phyloP scores from a whole-genome alignment of 92 coral and sea anemone species.

The Porites evermanni region DNA sequence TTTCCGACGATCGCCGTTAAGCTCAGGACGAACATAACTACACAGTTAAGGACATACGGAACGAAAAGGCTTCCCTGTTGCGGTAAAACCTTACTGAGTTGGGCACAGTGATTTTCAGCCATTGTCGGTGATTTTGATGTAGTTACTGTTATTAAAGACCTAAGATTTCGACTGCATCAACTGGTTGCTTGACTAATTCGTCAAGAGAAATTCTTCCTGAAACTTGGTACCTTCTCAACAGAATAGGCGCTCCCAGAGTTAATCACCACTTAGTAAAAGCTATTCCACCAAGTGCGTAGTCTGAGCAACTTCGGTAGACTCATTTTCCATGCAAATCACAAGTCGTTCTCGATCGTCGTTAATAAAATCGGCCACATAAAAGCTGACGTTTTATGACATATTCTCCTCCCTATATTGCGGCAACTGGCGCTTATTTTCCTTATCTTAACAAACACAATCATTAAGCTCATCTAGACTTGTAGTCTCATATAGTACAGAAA shows the following conservation, averaged over 20 bases:
- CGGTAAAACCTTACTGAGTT: constrained; percentile 29
- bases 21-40: constrained; percentile 30
- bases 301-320: background rate
- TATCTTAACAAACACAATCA: background rate
- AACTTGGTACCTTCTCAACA: constrained; percentile 2
- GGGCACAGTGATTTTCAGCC: constrained; percentile 7
- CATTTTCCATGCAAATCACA: background rate
- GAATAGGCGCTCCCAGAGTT: background rate
- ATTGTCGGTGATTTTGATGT: background rate
- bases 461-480: background rate
- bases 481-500: background rate
- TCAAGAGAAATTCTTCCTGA: background rate
- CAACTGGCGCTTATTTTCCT: background rate
- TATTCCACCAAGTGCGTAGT: background rate
- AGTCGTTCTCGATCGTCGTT: background rate
- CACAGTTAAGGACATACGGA: constrained; percentile 35
- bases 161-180: background rate
- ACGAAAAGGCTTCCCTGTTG: constrained; percentile 16
- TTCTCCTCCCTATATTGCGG: background rate
- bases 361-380: background rate
- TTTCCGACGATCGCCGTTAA: constrained; percentile 35
- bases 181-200: background rate
- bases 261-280: background rate
- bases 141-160: background rate
- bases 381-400: background rate